A percentile compares a stretch with the other conserved stretches of the same genome.
phyloP scores from a whole-genome alignment of 1,140 invertebrate genomes.

The Diorhabda carinulata region DNA sequence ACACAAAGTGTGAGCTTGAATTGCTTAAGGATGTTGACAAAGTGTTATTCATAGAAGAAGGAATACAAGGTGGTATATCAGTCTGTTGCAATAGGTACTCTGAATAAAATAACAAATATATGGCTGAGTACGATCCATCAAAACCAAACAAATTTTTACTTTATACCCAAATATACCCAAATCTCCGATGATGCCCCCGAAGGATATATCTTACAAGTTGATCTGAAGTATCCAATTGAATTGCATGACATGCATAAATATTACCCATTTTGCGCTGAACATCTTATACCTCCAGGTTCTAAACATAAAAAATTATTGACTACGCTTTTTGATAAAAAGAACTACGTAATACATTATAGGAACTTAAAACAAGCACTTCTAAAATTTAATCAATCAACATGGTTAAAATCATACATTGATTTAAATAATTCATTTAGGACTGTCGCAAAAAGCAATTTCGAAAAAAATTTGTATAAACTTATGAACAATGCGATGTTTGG shows the following conservation, averaged over 20 bases:
- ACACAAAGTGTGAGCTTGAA: conserved; percentile 36
- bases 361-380: conserved; percentile 24
- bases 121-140: conserved; percentile 32
- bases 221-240: conserved; percentile 8
- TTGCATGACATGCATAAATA: conserved; percentile 41
- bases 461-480: not conserved
- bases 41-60: conserved; percentile 42
- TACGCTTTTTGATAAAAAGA: conserved; percentile 36
- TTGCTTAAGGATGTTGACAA: conserved; percentile 46
- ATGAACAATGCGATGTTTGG: too few relatives aligned
- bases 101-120: conserved; percentile 47
- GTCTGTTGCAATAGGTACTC: conserved; percentile 42
- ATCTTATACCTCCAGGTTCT: conserved; percentile 23
- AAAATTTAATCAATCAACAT: conserved; percentile 17
- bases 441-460: not conserved
- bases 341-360: conserved; percentile 46
- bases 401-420: conserved; percentile 46
- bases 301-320: conserved; percentile 45
- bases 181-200: conserved; percentile 51
- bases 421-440: conserved; percentile 17
- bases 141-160: conserved; percentile 46
- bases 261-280: conserved; percentile 46
- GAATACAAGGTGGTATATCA: conserved; percentile 43
- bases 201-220: conserved; percentile 40
- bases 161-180: conserved; percentile 54